Evolutionary conservation across 2,888 invertebrate genomes (phyloP), one percentile per base, ranked within the genome.

Genomic region (Siphlonurus alternatus): DNA sequence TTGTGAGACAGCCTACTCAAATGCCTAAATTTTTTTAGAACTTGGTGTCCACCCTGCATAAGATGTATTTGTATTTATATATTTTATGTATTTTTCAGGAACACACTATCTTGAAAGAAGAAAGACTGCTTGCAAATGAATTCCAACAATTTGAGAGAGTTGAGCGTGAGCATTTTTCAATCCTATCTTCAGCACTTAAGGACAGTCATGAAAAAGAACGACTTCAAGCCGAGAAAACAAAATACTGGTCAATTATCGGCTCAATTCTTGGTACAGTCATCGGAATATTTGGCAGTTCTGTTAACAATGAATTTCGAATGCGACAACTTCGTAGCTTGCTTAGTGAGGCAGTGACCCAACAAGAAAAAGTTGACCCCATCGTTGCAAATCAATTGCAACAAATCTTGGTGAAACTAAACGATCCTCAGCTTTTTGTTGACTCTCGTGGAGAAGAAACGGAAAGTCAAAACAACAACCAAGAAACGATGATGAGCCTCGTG

Each of bases 151-250:
- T 83, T 0, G 92, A 92, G 72, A 79, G 83, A 60, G 81, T 81
- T n/a, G 92, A 93, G 74, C 76, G 90, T 2, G 87, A 88, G 63
- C 74, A 83, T 15, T 91, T 91, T 72, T 81, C 84, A 0, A 79
- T 82, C 0, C 81, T 91, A 73, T 86, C 88, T 0, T 83, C 84
- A 22, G 85, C 88, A 0, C 84, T 92, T 0, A 82, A 91, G 67
- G 83, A 88, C 68, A 88, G 88, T 20, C 91, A 93, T 72, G 92
- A 93, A 74, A 81, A 88, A 64, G 92, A 93, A 74, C 75, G 91
- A 53, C 84, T 87, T 0, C 87, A 90, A 70, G 83, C 88, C 2
- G 90, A 92, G 73, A 80, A 87, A 65, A 89, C 90, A 65, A 92
- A 92, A 75, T 92, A 92, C 74, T 89, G 89, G 84, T 87, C 87